These are phyloP conservation scores for Hirudinaria manillensis DNA, from an alignment of 2,888 invertebrate genomes.

Conservation along the genomic window DNA sequence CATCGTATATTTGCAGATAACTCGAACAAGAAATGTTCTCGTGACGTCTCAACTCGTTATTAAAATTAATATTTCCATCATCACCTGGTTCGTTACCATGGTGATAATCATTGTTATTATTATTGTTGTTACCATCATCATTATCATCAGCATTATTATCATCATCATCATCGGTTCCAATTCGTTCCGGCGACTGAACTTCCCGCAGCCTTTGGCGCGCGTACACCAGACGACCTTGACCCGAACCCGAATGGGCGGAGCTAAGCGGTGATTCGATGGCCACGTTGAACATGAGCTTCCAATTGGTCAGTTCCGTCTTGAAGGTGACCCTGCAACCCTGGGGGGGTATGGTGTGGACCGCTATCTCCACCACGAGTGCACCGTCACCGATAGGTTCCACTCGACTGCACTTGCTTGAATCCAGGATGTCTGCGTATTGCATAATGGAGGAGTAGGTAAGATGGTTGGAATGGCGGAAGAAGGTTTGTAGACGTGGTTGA, in stretches of 20 bases:
- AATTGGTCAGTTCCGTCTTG: constrained; percentile 3
- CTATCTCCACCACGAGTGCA: background rate
- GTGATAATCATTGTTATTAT: background rate
- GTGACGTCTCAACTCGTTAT: background rate
- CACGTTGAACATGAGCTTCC: constrained; percentile 12
- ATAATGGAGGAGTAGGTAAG: background rate
- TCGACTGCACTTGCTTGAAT: background rate
- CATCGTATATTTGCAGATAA: constrained; percentile 3
- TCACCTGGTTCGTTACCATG: background rate
- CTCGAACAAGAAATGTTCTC: background rate
- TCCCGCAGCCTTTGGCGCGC: too few species aligned
- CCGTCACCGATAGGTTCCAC: constrained; percentile 1
- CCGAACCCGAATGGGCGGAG: background rate
- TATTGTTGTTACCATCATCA: background rate
- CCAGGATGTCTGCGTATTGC: background rate
- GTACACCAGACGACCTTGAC: too few species aligned
- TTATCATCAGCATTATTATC: background rate
- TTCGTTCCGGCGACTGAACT: too few species aligned
- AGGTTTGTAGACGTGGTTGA: too few species aligned
- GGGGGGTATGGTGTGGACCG: background rate
- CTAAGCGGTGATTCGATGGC: background rate
- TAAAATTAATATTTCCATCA: background rate
- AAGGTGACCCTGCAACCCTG: background rate
- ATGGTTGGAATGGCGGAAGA: background rate
- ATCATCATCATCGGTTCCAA: too few species aligned